phyloP scores from a whole-genome alignment of 2,797 vertebrate species.

The Coregonus ussuriensis region DNA sequence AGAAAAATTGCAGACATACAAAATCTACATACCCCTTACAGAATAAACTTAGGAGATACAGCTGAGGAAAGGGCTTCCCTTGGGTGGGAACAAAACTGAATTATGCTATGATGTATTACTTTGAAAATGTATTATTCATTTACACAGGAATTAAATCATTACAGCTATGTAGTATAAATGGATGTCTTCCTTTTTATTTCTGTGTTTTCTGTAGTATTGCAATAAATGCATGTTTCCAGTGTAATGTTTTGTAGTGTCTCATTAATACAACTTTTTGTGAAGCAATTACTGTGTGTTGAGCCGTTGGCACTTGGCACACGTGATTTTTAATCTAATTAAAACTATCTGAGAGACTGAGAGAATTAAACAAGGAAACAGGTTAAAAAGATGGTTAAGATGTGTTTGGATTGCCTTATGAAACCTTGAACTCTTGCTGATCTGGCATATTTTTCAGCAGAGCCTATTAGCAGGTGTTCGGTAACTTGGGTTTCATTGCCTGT shows the following conservation, averaged over 20 bases:
- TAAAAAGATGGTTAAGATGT: no score
- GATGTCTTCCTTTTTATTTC: background rate
- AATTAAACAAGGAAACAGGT: background rate
- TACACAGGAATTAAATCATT: background rate
- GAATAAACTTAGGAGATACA: background rate
- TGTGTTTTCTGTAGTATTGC: background rate
- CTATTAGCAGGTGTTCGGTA: background rate
- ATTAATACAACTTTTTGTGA: background rate
- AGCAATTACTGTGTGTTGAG: background rate
- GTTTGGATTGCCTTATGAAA: background rate
- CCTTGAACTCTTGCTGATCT: background rate
- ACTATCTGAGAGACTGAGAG: background rate
- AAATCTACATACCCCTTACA: background rate
- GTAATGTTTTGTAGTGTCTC: background rate
- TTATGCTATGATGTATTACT: background rate
- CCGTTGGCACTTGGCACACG: background rate
- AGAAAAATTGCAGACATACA: background rate
- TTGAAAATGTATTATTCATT: background rate
- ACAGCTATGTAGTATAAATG: background rate
- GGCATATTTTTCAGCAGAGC: background rate
- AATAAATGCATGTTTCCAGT: no score
- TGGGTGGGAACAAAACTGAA: background rate
- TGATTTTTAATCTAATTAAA: background rate
- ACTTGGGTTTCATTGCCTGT: background rate
- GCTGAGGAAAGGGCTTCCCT: no score